Evolutionary conservation across 2,888 invertebrate genomes (phyloP).

Genomic region (Smittia sp.): DNA sequence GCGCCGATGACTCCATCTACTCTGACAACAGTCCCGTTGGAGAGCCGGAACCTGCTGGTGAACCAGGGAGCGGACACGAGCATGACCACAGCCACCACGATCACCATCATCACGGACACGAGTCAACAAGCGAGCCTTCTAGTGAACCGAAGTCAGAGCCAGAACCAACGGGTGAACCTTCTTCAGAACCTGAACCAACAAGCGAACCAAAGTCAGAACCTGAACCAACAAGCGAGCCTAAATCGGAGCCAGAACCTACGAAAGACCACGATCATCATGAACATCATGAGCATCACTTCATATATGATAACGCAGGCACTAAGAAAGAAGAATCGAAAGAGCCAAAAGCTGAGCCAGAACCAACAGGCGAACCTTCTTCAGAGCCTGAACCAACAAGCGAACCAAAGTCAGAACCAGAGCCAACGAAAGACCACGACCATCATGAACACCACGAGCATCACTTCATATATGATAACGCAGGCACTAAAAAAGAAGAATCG

Average conservation of each 20-base stretch:
- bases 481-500: constrained; percentile 52
- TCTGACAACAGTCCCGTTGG: constrained; percentile 27
- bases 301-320: constrained; percentile 50
- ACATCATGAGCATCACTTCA: constrained; percentile 50
- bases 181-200: constrained; percentile 53
- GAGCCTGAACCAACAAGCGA: constrained; percentile 45
- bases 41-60: constrained; percentile 47
- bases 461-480: constrained; percentile 53
- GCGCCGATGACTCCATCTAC: constrained; percentile 44
- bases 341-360: constrained; percentile 50
- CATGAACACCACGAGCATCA: constrained; percentile 47
- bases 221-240: constrained; percentile 45
- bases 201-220: constrained; percentile 54
- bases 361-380: constrained; percentile 43
- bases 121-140: constrained; percentile 48
- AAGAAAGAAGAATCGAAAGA: constrained; percentile 54
- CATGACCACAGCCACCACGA: neutral
- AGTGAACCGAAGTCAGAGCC: constrained; percentile 50
- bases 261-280: constrained; percentile 46
- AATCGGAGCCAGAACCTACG: constrained; percentile 48
- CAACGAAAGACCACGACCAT: constrained; percentile 44
- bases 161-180: constrained; percentile 51
- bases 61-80: constrained; percentile 42
- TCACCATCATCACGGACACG: neutral
- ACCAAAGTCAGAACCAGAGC: constrained; percentile 43